A percentile compares a stretch with the other conserved stretches of the same genome.
Conservation (phyloP, 2,113 vertebrate species). For the Ia io region DNA sequence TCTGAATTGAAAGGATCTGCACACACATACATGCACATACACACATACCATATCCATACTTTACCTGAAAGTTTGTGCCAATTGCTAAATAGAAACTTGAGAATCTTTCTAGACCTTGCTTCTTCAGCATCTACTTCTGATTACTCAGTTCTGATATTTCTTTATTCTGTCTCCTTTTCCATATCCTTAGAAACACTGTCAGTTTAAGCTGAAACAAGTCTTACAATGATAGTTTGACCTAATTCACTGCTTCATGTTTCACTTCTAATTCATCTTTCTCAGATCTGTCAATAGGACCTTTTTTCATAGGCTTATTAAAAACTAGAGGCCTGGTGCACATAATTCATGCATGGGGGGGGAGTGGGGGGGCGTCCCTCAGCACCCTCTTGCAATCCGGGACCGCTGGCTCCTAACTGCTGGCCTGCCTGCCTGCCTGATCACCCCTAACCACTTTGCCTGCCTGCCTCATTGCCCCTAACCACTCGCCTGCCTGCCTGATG, state of each 20-base stretch:
- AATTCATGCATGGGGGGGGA: too few relatives aligned
- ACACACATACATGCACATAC: neutral
- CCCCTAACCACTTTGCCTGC: too few relatives aligned
- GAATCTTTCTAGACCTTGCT: neutral
- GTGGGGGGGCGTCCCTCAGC: too few relatives aligned
- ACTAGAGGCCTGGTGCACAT: too few relatives aligned
- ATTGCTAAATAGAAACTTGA: neutral
- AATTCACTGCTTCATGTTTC: neutral
- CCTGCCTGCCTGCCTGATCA: too few relatives aligned
- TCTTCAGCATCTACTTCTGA: neutral
- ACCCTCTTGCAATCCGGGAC: too few relatives aligned
- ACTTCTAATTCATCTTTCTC: neutral
- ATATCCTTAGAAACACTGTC: neutral
- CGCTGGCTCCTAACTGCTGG: too few relatives aligned
- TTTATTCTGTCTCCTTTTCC: neutral
- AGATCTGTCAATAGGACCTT: neutral
- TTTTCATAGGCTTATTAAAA: neutral
- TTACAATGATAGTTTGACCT: neutral
- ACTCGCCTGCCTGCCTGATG: too few relatives aligned
- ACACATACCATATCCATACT: neutral
- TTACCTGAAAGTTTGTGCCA: neutral
- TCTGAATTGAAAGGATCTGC: neutral
- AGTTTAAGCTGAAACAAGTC: neutral
- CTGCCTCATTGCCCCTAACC: too few relatives aligned
- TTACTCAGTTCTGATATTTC: neutral